Percentiles rank a stretch among this genome's conserved stretches.
phyloP scores from a whole-genome alignment of 2,888 invertebrate species.

The Noctua pronuba region DNA sequence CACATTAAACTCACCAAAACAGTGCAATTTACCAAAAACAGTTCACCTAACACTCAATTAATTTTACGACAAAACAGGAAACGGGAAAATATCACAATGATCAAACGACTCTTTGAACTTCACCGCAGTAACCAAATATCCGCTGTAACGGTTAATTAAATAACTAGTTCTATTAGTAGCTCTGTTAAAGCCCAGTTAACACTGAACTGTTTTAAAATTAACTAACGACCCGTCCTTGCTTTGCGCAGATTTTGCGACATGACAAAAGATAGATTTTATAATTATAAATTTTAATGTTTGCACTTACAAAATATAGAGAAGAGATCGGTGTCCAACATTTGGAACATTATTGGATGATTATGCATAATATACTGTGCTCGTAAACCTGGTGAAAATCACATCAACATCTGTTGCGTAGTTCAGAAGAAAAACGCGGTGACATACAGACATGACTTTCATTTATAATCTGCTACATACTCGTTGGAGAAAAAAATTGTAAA shows the following conservation, averaged over 20 bases:
- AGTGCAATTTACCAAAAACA: neutral
- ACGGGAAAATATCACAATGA: constrained; percentile 8
- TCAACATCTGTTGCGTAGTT: too few species aligned
- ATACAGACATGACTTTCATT: neutral
- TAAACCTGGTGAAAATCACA: too few species aligned
- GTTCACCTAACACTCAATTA: neutral
- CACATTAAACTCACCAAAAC: neutral
- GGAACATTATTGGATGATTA: neutral
- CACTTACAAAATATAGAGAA: neutral
- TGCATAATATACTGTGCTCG: too few species aligned
- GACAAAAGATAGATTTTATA: neutral
- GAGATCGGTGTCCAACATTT: neutral
- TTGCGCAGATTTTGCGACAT: neutral
- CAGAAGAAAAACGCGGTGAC: too few species aligned
- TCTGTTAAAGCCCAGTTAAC: constrained; percentile 23
- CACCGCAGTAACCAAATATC: constrained; percentile 16
- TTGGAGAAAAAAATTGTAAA: neutral
- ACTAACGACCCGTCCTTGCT: neutral
- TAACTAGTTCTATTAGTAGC: constrained; percentile 31
- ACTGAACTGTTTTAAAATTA: constrained; percentile 29
- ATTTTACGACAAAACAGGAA: constrained; percentile 12
- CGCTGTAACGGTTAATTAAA: constrained; percentile 27
- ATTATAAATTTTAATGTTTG: neutral
- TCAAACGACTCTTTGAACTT: constrained; percentile 11
- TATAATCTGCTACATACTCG: neutral